Conservation (phyloP, 1,140 invertebrate species). For the Mya arenaria region DNA sequence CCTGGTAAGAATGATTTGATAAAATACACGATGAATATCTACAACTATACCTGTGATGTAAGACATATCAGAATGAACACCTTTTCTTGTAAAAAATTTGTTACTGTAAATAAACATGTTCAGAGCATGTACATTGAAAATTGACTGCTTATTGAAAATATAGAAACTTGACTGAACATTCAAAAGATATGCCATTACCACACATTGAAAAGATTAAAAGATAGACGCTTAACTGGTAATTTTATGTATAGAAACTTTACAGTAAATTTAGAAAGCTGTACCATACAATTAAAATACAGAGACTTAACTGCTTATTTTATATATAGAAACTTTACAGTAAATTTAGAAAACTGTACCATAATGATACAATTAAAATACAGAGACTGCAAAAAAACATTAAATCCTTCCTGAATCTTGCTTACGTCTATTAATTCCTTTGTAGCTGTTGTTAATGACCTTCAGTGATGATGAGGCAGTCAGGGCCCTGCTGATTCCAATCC, state of each 20-base stretch:
- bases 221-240: too few species aligned
- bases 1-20: constrained; percentile 9
- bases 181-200: neutral
- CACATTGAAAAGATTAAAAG: too few species aligned
- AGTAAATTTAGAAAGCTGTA: too few species aligned
- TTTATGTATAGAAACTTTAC: too few species aligned
- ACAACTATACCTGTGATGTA: neutral
- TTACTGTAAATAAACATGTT: too few species aligned
- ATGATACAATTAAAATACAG: neutral
- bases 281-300: too few species aligned
- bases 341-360: too few species aligned
- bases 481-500: neutral
- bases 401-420: neutral
- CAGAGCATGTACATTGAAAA: neutral
- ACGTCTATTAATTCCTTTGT: neutral
- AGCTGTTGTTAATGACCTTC: too few species aligned
- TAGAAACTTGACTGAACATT: neutral
- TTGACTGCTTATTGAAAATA: neutral
- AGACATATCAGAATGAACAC: neutral
- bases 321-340: too few species aligned
- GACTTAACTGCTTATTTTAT: too few species aligned
- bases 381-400: neutral
- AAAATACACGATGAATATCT: neutral
- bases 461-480: too few species aligned
- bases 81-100: neutral